Evolutionary conservation across 2,113 vertebrate species (phyloP).

Genomic region (Deroptyus accipitrinus): DNA sequence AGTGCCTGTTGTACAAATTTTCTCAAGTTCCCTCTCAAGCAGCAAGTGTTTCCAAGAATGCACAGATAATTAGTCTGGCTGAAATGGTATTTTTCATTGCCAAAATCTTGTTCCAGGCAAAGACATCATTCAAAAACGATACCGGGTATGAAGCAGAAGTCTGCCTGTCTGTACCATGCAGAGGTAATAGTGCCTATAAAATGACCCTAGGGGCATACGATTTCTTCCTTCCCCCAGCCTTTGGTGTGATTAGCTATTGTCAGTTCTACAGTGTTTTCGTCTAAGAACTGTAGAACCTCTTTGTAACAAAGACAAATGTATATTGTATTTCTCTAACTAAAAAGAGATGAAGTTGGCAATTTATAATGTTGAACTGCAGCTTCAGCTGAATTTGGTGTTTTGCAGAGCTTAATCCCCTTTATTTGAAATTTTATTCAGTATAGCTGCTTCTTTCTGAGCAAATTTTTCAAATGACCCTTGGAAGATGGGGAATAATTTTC

Average conservation of each 20-base stretch:
- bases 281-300: conserved; percentile 33
- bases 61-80: not conserved
- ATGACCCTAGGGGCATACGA: not conserved
- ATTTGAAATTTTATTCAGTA: conserved; percentile 25
- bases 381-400: conserved; percentile 1
- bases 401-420: conserved; percentile 32
- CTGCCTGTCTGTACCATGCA: conserved; percentile 36
- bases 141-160: conserved; percentile 17
- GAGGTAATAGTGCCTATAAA: conserved; percentile 28
- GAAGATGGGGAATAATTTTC: not conserved
- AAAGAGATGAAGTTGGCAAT: conserved; percentile 26
- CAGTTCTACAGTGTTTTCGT: not conserved
- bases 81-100: not conserved
- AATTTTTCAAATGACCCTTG: conserved; percentile 13
- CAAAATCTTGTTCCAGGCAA: not conserved
- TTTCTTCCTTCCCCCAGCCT: not conserved
- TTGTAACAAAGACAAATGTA: conserved; percentile 34
- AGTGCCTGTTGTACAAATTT: not conserved
- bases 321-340: conserved; percentile 32
- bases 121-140: not conserved
- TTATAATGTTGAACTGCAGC: conserved; percentile 25
- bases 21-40: not conserved
- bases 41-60: not conserved
- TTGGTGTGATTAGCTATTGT: not conserved
- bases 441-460: not conserved